These are phyloP conservation scores for Tauraco erythrolophus DNA, from an alignment of 2,113 vertebrate species.

Conservation along the genomic window DNA sequence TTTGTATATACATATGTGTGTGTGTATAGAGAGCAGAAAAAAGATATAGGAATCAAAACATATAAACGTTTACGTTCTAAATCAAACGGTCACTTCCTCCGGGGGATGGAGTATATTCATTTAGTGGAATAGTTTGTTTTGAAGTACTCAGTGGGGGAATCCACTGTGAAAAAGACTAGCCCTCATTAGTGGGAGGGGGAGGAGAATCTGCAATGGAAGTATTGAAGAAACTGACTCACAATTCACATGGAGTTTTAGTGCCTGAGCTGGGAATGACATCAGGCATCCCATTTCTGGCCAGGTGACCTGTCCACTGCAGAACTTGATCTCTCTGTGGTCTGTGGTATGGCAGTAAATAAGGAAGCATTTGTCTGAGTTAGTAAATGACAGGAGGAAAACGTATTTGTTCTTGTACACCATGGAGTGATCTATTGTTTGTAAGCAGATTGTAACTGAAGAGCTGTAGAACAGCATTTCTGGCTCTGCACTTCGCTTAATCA, in stretches of 20 bases:
- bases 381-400: background rate
- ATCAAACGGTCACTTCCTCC: background rate
- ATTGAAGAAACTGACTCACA: background rate
- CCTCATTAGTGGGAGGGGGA: background rate
- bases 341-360: background rate
- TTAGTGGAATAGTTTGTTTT: background rate
- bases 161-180: background rate
- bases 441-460: background rate
- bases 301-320: background rate
- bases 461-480: background rate
- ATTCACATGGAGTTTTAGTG: background rate
- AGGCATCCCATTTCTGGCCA: background rate
- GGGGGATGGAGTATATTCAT: background rate
- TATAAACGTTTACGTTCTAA: background rate
- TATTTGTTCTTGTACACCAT: background rate
- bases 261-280: background rate
- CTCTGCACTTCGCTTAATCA: slow-evolving; percentile 11
- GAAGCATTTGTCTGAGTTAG: background rate
- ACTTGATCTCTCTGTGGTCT: background rate
- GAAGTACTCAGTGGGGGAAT: background rate
- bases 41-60: background rate
- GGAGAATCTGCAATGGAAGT: background rate
- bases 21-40: background rate
- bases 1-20: background rate
- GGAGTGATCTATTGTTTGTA: background rate